Percentiles rank a stretch among this genome's conserved stretches.
phyloP scores from a whole-genome alignment of 2,888 invertebrate genomes.

The Mechanitis messenoides region DNA sequence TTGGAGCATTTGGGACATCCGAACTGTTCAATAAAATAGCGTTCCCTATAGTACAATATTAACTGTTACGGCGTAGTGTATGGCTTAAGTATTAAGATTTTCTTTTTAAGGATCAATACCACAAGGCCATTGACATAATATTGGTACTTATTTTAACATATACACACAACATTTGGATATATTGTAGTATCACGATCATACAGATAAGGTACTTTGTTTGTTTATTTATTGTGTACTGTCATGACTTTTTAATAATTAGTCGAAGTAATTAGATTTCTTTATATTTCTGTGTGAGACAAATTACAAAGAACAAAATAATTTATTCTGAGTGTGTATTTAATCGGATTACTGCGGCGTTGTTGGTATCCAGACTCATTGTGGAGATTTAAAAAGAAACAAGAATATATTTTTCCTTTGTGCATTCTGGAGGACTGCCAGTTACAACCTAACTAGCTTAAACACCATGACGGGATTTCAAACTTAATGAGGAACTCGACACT shows the following conservation, averaged over 20 bases:
- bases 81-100: background rate
- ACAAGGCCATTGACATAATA: no score
- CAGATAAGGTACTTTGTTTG: no score
- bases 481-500: conserved; percentile 28
- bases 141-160: no score
- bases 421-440: conserved; percentile 43
- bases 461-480: conserved; percentile 41
- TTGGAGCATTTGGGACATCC: conserved; percentile 5
- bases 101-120: background rate
- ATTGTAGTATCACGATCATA: no score
- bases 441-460: conserved; percentile 46
- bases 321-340: conserved; percentile 16
- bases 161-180: no score
- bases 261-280: no score
- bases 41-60: conserved; percentile 5
- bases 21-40: conserved; percentile 4
- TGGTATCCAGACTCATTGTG: conserved; percentile 12
- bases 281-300: background rate
- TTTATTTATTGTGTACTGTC: no score
- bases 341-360: conserved; percentile 16
- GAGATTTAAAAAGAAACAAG: conserved; percentile 20
- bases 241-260: no score
- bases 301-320: conserved; percentile 15
- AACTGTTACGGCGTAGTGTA: conserved; percentile 3
- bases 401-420: conserved; percentile 26